phyloP scores from a whole-genome alignment of 1,140 invertebrate genomes.

The roundworm (Caenorhabditis elegans) region DNA sequence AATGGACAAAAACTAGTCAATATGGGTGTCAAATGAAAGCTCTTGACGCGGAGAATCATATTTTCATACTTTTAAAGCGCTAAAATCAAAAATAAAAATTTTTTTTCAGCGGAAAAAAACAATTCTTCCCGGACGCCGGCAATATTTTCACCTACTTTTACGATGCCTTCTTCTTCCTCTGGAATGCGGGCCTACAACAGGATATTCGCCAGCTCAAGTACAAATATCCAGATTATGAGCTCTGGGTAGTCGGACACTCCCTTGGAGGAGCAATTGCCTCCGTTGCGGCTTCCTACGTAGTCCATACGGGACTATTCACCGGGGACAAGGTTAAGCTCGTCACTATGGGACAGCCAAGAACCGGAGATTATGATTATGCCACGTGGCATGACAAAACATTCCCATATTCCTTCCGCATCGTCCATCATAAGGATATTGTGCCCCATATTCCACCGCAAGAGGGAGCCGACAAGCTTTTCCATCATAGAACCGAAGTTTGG shows the following conservation, averaged over 20 bases:
- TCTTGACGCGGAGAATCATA: too few species aligned
- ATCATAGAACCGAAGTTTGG: constrained; percentile 34
- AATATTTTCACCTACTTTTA: constrained; percentile 47
- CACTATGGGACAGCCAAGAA: constrained; percentile 51
- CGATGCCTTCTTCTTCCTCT: constrained; percentile 43
- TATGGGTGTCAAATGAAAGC: too few species aligned
- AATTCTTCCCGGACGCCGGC: constrained; percentile 41
- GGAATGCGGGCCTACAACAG: constrained; percentile 14
- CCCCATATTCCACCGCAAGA: constrained; percentile 48
- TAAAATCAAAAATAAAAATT: too few species aligned
- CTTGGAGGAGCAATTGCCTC: constrained; percentile 49
- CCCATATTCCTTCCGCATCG: constrained; percentile 46
- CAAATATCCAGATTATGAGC: background rate
- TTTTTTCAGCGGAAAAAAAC: constrained; percentile 23
- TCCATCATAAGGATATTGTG: constrained; percentile 47
- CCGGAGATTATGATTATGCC: constrained; percentile 51
- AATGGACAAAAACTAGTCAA: too few species aligned
- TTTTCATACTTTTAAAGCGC: too few species aligned
- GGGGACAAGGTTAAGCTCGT: constrained; percentile 32
- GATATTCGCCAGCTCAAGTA: background rate
- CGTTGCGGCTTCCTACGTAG: constrained; percentile 37
- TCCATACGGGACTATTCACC: constrained; percentile 36
- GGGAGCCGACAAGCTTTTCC: constrained; percentile 14
- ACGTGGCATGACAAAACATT: constrained; percentile 35
- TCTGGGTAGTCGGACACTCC: constrained; percentile 49